Evolutionary conservation across 1,140 invertebrate genomes (phyloP).

Genomic region (Drosophila sproati): DNA sequence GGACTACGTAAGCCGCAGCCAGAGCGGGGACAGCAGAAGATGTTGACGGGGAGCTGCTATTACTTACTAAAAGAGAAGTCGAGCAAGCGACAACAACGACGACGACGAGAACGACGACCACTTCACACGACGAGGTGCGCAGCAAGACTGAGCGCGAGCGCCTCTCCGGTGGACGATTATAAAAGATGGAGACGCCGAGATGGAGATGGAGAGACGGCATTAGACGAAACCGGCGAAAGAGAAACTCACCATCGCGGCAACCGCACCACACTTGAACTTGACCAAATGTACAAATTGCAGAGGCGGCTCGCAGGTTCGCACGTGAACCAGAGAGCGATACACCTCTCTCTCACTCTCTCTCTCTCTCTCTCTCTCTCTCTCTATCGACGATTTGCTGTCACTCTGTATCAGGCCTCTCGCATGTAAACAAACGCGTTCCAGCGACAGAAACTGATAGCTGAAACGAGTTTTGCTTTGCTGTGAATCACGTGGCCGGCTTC

Average conservation of each 20-base stretch:
- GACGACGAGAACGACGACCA: conserved; percentile 59
- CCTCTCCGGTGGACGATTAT: conserved; percentile 53
- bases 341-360: conserved; percentile 5
- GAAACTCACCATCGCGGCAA: conserved; percentile 39
- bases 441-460: conserved; percentile 49
- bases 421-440: conserved; percentile 72
- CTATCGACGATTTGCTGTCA: not conserved
- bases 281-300: conserved; percentile 83
- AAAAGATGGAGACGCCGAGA: conserved; percentile 42
- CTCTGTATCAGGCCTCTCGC: not conserved
- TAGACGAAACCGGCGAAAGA: conserved; percentile 45
- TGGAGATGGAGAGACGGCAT: conserved; percentile 10
- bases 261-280: conserved; percentile 79
- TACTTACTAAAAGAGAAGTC: conserved; percentile 42
- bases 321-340: conserved; percentile 29
- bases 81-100: conserved; percentile 23
- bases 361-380: conserved; percentile 1
- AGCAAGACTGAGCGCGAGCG: conserved; percentile 77
- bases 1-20: conserved; percentile 55
- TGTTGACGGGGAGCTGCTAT: conserved; percentile 11
- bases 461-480: conserved; percentile 59
- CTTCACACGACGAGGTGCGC: conserved; percentile 78
- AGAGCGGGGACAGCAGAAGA: conserved; percentile 43
- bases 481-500: conserved; percentile 75
- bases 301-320: conserved; percentile 34